phyloP scores from a whole-genome alignment of 1,140 invertebrate genomes.

The Conus betulinus region DNA sequence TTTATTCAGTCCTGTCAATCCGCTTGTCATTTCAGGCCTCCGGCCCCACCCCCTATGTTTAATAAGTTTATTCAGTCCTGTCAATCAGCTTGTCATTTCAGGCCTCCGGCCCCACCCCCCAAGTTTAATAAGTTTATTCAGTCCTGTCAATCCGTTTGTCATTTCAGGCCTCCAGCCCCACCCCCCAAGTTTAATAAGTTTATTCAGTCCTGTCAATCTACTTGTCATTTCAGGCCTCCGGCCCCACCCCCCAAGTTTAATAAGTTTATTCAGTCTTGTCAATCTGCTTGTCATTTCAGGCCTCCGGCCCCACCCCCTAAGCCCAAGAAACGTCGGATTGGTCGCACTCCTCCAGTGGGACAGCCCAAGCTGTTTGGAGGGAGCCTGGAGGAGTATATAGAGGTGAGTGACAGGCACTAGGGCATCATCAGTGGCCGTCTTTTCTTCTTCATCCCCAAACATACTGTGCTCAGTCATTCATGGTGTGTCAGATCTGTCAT shows the following conservation, averaged over 20 bases:
- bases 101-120: conserved; percentile 71
- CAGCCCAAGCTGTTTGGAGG: conserved; percentile 95
- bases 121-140: conserved; percentile 43
- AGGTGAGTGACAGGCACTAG: conserved; percentile 61
- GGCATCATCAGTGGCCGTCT: background rate
- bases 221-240: conserved; percentile 62
- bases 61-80: too few relatives aligned
- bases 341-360: conserved; percentile 83
- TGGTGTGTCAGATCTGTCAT: too few relatives aligned
- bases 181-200: conserved; percentile 63
- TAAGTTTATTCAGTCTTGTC: too few relatives aligned
- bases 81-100: conserved; percentile 36
- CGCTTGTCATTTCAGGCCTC: conserved; percentile 59
- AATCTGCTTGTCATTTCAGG: conserved; percentile 48
- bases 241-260: conserved; percentile 71
- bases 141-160: background rate
- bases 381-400: conserved; percentile 92
- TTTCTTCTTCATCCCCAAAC: too few relatives aligned
- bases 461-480: too few relatives aligned
- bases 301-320: conserved; percentile 72
- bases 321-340: conserved; percentile 72
- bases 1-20: background rate
- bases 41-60: conserved; percentile 71
- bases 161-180: conserved; percentile 68
- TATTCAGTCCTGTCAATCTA: background rate